Conservation (phyloP, 1,140 invertebrate genomes). For the Lutraria rhynchaena region DNA sequence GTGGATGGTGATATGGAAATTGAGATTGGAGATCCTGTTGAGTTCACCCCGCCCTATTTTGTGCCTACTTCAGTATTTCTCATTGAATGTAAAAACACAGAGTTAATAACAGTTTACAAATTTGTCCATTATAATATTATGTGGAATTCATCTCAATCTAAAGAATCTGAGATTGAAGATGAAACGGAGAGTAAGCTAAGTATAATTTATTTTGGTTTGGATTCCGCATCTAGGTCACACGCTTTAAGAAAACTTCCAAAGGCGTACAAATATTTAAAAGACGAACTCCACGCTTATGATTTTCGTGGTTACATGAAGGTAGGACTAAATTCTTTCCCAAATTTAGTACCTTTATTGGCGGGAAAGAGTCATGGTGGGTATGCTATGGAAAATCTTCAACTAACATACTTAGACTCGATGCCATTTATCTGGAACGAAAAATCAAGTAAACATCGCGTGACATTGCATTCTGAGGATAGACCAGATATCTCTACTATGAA, state of each 20-base stretch:
- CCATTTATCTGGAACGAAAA: slow-evolving; percentile 73
- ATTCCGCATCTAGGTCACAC: slow-evolving; percentile 62
- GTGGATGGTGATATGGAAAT: slow-evolving; percentile 19
- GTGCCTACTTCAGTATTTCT: slow-evolving; percentile 25
- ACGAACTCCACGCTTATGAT: slow-evolving; percentile 86
- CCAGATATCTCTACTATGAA: slow-evolving; percentile 91
- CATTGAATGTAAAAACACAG: neutral
- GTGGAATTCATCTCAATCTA: slow-evolving; percentile 1
- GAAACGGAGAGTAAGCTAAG: slow-evolving; percentile 39
- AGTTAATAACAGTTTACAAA: slow-evolving; percentile 22
- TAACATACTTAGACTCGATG: slow-evolving; percentile 44
- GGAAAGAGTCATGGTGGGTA: slow-evolving; percentile 80
- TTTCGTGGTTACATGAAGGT: slow-evolving; percentile 92
- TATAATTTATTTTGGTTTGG: slow-evolving; percentile 58
- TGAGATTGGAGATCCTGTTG: neutral
- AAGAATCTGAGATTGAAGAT: neutral
- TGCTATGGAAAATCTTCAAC: neutral
- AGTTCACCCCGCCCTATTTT: slow-evolving; percentile 37
- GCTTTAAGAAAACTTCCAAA: slow-evolving; percentile 60
- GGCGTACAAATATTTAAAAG: slow-evolving; percentile 59
- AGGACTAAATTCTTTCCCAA: slow-evolving; percentile 92
- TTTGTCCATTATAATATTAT: slow-evolving; percentile 34
- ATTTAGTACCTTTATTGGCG: slow-evolving; percentile 88
- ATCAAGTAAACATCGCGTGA: slow-evolving; percentile 88
- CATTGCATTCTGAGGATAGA: slow-evolving; percentile 90